These are phyloP conservation scores for Aphis gossypii DNA, from an alignment of 1,140 invertebrate species.

Conservation along the genomic window DNA sequence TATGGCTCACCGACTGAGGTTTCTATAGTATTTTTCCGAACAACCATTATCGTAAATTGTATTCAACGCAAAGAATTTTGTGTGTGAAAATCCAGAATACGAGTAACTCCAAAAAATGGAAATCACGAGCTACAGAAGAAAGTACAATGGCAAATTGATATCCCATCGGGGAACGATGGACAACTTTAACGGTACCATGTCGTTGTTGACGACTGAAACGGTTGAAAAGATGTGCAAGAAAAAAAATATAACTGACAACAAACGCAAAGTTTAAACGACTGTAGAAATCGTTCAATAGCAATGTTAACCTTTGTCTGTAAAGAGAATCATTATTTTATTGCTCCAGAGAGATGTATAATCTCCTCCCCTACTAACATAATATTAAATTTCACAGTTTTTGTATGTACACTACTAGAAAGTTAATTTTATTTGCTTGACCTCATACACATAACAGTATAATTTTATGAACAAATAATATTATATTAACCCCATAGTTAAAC, in stretches of 20 bases:
- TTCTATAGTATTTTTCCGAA: background rate
- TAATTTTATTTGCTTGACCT: background rate
- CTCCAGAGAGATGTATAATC: constrained; percentile 4
- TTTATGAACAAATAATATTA: background rate
- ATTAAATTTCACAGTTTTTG: background rate
- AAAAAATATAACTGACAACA: constrained; percentile 37
- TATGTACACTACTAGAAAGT: background rate
- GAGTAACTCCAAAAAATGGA: background rate
- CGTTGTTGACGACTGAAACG: background rate
- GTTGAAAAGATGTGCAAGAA: background rate
- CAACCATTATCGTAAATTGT: constrained; percentile 32
- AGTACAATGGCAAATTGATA: background rate
- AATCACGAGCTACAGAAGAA: background rate
- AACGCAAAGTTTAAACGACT: constrained; percentile 10
- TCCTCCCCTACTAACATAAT: background rate
- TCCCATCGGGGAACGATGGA: background rate
- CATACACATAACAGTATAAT: background rate
- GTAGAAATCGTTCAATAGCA: background rate
- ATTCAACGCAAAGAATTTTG: background rate
- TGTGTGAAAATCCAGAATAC: background rate
- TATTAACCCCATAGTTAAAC: background rate
- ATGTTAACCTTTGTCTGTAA: constrained; percentile 24
- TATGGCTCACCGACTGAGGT: background rate
- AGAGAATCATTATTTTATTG: constrained; percentile 39
- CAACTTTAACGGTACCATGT: background rate